Conservation (phyloP, 2,797 vertebrate species). For the Fratercula arctica region DNA sequence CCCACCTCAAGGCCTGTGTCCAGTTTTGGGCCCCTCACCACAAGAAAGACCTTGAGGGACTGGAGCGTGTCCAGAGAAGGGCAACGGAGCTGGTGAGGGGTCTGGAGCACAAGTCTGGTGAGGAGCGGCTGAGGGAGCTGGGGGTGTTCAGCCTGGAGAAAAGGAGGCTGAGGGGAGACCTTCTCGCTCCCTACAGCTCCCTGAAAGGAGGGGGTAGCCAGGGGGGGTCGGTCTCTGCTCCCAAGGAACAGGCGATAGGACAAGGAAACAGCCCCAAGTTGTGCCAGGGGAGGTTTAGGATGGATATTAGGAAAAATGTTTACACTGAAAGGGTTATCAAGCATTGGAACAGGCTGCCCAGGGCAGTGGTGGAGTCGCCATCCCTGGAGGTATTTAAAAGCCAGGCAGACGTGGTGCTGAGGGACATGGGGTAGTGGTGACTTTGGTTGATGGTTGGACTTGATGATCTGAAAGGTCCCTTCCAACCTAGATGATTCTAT, state of each 20-base stretch:
- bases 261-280: no score
- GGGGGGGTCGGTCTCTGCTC: no score
- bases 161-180: no score
- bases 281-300: neutral
- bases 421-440: neutral
- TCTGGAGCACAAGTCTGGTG: no score
- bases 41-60: neutral
- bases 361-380: no score
- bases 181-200: no score
- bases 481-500: neutral
- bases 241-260: no score
- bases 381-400: neutral
- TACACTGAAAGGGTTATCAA: neutral
- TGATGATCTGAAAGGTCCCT: neutral
- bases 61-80: neutral
- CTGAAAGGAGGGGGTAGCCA: no score
- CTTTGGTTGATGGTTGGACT: neutral
- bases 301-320: neutral
- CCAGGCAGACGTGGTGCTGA: neutral
- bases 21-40: no score
- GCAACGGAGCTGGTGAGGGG: neutral
- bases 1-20: neutral
- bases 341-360: neutral
- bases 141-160: no score
- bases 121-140: no score